These are phyloP conservation scores for Peromyscus aztecus DNA, from an alignment of 2,797 vertebrate genomes.

Conservation along the genomic window DNA sequence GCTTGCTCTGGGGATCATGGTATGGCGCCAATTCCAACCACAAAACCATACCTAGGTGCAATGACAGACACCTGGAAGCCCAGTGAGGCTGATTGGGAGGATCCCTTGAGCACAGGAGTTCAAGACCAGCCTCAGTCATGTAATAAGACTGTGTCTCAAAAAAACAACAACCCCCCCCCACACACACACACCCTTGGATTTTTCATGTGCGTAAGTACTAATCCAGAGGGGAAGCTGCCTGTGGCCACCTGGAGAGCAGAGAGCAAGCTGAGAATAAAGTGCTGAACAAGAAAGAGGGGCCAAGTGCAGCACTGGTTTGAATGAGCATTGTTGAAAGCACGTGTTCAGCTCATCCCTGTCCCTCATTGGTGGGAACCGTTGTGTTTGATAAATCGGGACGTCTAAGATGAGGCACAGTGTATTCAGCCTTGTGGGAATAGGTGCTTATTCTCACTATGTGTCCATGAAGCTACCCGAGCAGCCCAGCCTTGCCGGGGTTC, in stretches of 20 bases:
- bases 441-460: neutral
- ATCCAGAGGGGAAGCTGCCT: conserved; percentile 44
- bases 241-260: neutral
- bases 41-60: neutral
- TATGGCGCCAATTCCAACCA: neutral
- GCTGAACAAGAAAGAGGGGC: neutral
- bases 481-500: neutral
- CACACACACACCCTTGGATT: neutral
- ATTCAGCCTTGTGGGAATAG: neutral
- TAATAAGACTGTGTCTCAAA: neutral
- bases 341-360: neutral
- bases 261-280: conserved; percentile 25
- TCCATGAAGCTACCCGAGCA: neutral
- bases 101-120: neutral
- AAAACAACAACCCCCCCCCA: neutral
- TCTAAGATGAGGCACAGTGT: neutral
- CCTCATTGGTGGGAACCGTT: neutral
- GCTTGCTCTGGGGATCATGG: neutral
- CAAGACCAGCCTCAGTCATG: neutral
- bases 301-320: conserved; percentile 22
- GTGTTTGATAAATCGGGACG: neutral
- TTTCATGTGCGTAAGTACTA: conserved; percentile 26
- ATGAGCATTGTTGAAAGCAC: conserved; percentile 6
- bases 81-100: neutral
- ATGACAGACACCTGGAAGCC: too few relatives aligned